A percentile compares a stretch with the other conserved stretches of the same genome.
Conservation (phyloP, 2,797 vertebrate genomes). For the Petrocephalus schoutedeni region DNA sequence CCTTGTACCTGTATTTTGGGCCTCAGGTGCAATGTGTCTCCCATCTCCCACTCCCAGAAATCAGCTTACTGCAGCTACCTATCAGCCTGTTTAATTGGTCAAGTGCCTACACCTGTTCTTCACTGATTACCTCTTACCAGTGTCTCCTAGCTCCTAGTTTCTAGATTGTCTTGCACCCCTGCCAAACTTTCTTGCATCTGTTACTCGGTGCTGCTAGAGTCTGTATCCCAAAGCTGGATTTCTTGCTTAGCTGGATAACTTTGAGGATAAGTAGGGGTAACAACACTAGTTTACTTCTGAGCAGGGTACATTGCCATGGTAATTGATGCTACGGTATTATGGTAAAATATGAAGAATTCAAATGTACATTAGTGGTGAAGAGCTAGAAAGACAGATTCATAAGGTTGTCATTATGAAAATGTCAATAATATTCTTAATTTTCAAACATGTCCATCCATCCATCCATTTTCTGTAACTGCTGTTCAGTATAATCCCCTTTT, state of each 20-base stretch:
- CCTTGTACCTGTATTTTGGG: background rate
- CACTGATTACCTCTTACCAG: background rate
- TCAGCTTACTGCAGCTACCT: background rate
- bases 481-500: background rate
- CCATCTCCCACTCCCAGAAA: background rate
- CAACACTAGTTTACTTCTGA: background rate
- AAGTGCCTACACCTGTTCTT: background rate
- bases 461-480: too few relatives aligned
- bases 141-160: background rate
- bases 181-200: background rate
- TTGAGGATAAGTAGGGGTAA: background rate
- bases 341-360: too few relatives aligned
- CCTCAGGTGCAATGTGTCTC: background rate
- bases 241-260: background rate
- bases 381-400: too few relatives aligned
- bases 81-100: background rate
- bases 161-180: background rate
- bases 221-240: background rate
- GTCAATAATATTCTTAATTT: too few relatives aligned
- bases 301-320: background rate
- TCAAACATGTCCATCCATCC: background rate
- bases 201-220: background rate
- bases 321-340: background rate
- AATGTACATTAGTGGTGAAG: too few relatives aligned
- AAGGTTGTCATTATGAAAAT: too few relatives aligned